Evolutionary conservation across 2,888 invertebrate genomes (phyloP).

Genomic region (Lepas anatifera): DNA sequence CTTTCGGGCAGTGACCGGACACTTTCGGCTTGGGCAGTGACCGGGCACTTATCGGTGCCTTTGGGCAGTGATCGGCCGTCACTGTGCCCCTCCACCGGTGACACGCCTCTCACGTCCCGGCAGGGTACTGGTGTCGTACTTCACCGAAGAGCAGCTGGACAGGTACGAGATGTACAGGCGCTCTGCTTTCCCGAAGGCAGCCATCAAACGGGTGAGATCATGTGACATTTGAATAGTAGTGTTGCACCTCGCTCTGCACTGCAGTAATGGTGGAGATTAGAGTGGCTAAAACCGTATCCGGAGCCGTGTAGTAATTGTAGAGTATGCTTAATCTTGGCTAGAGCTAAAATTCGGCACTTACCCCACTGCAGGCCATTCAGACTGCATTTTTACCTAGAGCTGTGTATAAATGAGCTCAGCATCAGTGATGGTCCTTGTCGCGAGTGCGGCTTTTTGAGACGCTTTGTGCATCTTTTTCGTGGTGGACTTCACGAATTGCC

Average conservation of each 20-base stretch:
- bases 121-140: slow-evolving; percentile 94
- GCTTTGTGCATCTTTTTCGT: too few species aligned
- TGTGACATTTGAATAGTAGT: neutral
- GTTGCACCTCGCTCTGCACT: neutral
- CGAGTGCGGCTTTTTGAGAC: too few species aligned
- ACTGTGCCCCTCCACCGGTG: neutral
- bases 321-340: neutral
- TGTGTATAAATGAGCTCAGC: too few species aligned
- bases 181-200: slow-evolving; percentile 94
- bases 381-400: too few species aligned
- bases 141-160: slow-evolving; percentile 94
- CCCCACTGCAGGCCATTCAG: too few species aligned
- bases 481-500: too few species aligned
- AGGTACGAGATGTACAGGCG: slow-evolving; percentile 97
- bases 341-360: too few species aligned
- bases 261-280: too few species aligned
- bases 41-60: too few species aligned
- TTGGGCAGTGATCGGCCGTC: too few species aligned
- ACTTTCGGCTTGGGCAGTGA: neutral
- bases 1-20: neutral
- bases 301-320: neutral
- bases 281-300: neutral
- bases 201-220: slow-evolving; percentile 68
- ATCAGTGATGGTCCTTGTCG: neutral
- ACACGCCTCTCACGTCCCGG: neutral